Conservation (phyloP, 2,797 vertebrate genomes). For the Dermochelys coriacea region DNA sequence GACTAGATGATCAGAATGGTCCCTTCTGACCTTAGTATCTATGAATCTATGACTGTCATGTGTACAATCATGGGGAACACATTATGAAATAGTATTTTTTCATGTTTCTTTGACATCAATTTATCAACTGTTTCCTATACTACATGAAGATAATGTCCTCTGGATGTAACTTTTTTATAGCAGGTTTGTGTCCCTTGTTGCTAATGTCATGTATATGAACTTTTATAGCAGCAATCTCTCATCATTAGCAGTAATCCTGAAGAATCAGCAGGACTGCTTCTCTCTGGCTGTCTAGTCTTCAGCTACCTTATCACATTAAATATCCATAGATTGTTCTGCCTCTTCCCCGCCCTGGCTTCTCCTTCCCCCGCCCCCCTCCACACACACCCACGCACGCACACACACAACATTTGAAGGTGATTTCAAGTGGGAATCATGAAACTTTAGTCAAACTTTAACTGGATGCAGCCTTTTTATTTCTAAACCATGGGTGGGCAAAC, state of each 20-base stretch:
- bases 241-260: background rate
- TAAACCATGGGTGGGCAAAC: too few species aligned
- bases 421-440: background rate
- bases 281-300: background rate
- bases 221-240: background rate
- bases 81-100: background rate
- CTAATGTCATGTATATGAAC: background rate
- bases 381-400: too few species aligned
- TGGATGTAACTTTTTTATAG: background rate
- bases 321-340: background rate
- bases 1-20: too few species aligned
- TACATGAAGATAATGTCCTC: background rate
- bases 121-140: background rate
- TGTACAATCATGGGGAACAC: background rate
- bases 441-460: background rate
- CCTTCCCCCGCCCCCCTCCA: background rate
- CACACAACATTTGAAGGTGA: background rate
- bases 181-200: background rate
- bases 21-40: too few species aligned
- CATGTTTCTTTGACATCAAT: background rate
- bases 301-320: background rate
- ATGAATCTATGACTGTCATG: background rate
- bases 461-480: background rate
- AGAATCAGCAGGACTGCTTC: background rate
- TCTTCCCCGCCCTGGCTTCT: background rate